phyloP scores from a whole-genome alignment of 1,140 invertebrate species.

The Zaprionus capensis region DNA sequence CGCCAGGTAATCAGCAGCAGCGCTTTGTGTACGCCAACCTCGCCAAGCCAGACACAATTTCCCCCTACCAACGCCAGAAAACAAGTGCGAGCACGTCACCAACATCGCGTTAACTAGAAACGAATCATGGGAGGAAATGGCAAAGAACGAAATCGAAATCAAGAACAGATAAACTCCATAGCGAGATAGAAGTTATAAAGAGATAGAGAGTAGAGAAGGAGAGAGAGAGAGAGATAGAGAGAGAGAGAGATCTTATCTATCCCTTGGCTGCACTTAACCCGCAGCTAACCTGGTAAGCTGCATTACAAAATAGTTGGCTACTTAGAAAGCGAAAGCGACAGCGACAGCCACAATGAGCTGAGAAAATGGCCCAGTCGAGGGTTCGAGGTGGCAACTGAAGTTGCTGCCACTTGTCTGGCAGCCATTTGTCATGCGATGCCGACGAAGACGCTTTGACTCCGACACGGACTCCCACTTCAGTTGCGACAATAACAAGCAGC shows the following conservation, averaged over 20 bases:
- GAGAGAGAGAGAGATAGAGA: too few species aligned
- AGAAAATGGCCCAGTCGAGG: constrained; percentile 5
- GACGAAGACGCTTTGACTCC: constrained; percentile 3
- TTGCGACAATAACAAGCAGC: constrained; percentile 59
- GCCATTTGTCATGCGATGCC: constrained; percentile 73
- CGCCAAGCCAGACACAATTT: constrained; percentile 27
- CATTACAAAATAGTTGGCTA: constrained; percentile 43
- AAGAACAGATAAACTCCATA: neutral
- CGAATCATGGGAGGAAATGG: constrained; percentile 33
- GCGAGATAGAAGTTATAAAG: neutral
- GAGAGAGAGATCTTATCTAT: neutral
- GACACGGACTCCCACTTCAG: constrained; percentile 34
- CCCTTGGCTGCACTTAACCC: constrained; percentile 1
- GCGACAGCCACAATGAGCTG: constrained; percentile 13
- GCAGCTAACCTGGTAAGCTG: neutral
- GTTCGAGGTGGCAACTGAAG: constrained; percentile 28
- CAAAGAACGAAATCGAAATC: constrained; percentile 5
- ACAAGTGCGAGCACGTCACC: constrained; percentile 35
- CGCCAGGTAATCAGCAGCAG: constrained; percentile 55
- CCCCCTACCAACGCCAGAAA: constrained; percentile 3
- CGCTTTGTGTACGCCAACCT: neutral
- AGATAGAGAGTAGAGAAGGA: neutral
- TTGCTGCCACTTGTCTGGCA: constrained; percentile 65
- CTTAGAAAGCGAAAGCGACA: constrained; percentile 51
- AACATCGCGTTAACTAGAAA: constrained; percentile 48